A percentile compares a stretch with the other conserved stretches of the same genome.
These are phyloP conservation scores for Larimichthys polyactis DNA, from an alignment of 2,113 vertebrate species.

Conservation along the genomic window DNA sequence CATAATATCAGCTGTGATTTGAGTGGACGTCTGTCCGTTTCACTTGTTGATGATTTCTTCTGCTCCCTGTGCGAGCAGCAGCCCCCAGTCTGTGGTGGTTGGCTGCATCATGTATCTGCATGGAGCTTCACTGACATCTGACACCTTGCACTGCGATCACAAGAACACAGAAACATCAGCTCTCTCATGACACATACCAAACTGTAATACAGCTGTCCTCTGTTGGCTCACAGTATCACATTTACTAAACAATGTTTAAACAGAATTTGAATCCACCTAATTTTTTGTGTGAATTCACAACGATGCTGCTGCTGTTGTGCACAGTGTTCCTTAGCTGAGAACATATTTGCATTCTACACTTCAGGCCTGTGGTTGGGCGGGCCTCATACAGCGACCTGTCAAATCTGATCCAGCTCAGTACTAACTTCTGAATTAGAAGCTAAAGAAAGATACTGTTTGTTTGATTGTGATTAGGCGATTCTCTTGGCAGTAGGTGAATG, in stretches of 20 bases:
- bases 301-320: not conserved
- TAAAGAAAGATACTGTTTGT: too few species aligned
- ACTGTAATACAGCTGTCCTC: not conserved
- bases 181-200: not conserved
- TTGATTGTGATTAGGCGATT: too few species aligned
- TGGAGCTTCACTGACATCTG: not conserved
- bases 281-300: not conserved
- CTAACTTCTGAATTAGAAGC: too few species aligned
- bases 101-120: not conserved
- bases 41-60: not conserved
- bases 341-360: too few species aligned
- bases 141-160: not conserved
- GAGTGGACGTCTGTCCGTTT: not conserved
- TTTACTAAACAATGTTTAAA: not conserved
- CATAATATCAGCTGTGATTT: constrained; percentile 12
- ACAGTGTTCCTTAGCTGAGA: too few species aligned
- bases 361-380: too few species aligned
- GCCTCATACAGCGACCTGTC: too few species aligned
- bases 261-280: not conserved
- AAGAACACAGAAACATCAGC: not conserved
- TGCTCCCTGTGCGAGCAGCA: not conserved
- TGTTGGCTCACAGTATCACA: not conserved
- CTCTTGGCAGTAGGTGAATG: too few species aligned
- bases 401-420: too few species aligned
- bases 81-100: not conserved